Base-by-base conservation (phyloP, 2,113 vertebrate genomes). In the Psammodynastes pulverulentus region DNA sequence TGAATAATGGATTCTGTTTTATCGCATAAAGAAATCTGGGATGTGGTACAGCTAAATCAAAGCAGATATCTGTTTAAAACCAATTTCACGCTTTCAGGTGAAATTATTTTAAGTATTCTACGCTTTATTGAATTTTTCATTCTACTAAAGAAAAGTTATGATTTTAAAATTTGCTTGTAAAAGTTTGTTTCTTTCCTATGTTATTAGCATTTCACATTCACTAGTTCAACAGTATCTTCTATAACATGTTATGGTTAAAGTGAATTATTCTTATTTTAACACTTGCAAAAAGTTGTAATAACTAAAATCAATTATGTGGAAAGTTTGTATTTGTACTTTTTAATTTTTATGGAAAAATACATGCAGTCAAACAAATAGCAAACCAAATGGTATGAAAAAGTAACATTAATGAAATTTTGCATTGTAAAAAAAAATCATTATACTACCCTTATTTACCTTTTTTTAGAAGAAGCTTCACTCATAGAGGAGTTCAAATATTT, bases 1-100 rank as follows among this genome's bases (percentile, higher is more conserved):
- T 93, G 92, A 85, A 90, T 93, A 94, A 95, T 89, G 17, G 90
- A 62, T 94, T 94, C 86, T 91, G 52, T 92, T 95, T 97, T 91
- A 48, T 90, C 26, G 7, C 89, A 96, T 0, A 91, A 58, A 93
- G 43, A 84, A 95, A 92, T 92, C 1, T 92, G n/a, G 92, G 88
- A 84, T 34, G 8, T 52, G 87, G 29, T n/a, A 1, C 3, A 23
- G 53, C n/a, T 46, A 10, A 62, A 24, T 93, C 54, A 46, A 90
- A 89, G 91, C 91, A n/a, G 51, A 26, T 26, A 62, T 85, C 49
- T 24, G 45, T 2, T 88, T 90, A 84, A n/a, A 93, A 53, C 49
- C 92, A 92, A 86, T 46, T 46, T 1, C 93, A 46, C 29, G 39
- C 89, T 94, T 93, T 49, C 17, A 9, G 93, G 92, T 91, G 46